phyloP scores from a whole-genome alignment of 2,888 invertebrate species.

The Agrilus biguttatus region DNA sequence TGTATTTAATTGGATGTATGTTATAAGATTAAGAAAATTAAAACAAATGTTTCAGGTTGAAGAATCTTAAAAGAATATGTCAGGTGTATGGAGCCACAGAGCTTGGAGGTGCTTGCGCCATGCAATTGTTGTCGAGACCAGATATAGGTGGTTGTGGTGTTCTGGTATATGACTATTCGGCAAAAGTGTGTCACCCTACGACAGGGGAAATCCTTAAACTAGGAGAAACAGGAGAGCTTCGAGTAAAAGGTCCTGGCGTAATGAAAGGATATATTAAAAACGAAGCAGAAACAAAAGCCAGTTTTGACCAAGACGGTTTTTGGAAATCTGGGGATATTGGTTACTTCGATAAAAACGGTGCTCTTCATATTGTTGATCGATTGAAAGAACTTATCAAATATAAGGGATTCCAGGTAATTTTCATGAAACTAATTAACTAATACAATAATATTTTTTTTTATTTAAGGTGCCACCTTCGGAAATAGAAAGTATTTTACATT shows the following conservation, averaged over 20 bases:
- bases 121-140: no score
- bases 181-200: not conserved
- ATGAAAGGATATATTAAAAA: conserved; percentile 60
- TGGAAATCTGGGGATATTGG: conserved; percentile 65
- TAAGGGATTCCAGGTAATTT: conserved; percentile 62
- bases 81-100: no score
- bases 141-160: not conserved
- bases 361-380: conserved; percentile 66
- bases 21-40: no score
- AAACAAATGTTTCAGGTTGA: no score
- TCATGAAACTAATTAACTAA: not conserved
- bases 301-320: conserved; percentile 59
- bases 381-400: conserved; percentile 81
- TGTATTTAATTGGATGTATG: no score
- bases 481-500: no score
- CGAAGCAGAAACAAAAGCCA: conserved; percentile 39
- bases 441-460: no score
- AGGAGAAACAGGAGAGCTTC: conserved; percentile 55
- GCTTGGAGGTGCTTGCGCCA: no score
- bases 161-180: not conserved
- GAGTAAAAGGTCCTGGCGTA: conserved; percentile 52
- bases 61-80: no score
- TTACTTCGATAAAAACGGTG: conserved; percentile 58
- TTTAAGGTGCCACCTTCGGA: no score
- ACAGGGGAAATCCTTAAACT: not conserved